Conservation (phyloP, 2,797 vertebrate species). For the Phataginus tricuspis region DNA sequence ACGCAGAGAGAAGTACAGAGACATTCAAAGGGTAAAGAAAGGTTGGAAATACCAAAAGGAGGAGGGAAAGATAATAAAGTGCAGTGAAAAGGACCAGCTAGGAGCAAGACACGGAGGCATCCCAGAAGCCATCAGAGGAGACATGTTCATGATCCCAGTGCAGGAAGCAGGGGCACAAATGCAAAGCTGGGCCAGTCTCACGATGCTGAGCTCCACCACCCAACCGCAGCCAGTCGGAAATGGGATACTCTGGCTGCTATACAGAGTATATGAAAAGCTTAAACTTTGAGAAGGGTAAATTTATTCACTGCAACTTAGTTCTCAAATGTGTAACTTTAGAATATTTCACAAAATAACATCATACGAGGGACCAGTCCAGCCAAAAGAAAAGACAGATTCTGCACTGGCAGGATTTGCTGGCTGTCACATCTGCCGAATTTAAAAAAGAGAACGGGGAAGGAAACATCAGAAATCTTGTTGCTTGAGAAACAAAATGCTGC, state of each 20-base stretch:
- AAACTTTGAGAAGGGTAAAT: background rate
- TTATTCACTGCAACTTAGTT: background rate
- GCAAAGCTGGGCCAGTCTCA: background rate
- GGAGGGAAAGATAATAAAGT: background rate
- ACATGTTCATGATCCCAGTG: background rate
- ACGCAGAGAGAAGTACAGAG: background rate
- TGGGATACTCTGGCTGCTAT: fast-evolving
- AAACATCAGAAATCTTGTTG: background rate
- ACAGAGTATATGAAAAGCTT: background rate
- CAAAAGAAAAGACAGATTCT: background rate
- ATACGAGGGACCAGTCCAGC: background rate
- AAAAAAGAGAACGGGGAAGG: background rate
- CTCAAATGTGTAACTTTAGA: background rate
- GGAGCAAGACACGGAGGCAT: background rate
- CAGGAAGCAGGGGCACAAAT: background rate
- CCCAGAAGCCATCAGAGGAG: background rate
- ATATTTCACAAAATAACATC: slow-evolving; percentile 12
- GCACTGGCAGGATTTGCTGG: background rate
- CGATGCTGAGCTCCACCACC: background rate
- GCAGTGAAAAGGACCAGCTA: background rate
- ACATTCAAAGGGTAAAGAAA: background rate
- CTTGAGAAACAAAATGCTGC: background rate
- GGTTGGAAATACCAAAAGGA: background rate
- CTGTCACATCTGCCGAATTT: background rate
- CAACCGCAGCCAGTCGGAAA: background rate